Percentiles rank a stretch among this genome's conserved stretches.
Conservation (phyloP, 23 tunicate species). For the Oikopleura dioica region DNA sequence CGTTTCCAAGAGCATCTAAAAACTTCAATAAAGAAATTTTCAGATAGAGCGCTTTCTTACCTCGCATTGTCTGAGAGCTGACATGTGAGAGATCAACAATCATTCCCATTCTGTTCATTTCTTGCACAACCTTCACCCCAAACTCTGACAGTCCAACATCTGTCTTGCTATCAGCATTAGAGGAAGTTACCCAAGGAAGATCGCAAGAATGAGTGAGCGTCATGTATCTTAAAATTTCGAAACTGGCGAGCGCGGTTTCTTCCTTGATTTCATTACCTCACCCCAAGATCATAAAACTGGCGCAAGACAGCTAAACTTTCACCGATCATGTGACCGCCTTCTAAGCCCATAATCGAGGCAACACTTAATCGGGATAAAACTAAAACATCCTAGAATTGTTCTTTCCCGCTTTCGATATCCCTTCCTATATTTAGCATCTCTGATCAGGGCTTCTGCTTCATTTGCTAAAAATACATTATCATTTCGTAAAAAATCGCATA, state of each 20-base stretch:
- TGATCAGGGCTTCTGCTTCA: constrained; percentile 17
- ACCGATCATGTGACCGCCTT: constrained; percentile 82
- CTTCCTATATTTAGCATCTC: too few relatives aligned
- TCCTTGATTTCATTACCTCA: too few relatives aligned
- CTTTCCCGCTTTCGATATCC: too few relatives aligned
- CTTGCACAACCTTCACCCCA: constrained; percentile 23
- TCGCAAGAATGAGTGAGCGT: constrained; percentile 41
- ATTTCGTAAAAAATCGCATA: too few relatives aligned
- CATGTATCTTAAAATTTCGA: too few relatives aligned
- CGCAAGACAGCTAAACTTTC: constrained; percentile 31
- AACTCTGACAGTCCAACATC: constrained; percentile 20
- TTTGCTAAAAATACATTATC: too few relatives aligned
- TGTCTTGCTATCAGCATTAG: too few relatives aligned
- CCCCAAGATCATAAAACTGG: constrained; percentile 27
- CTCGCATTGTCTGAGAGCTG: constrained; percentile 24
- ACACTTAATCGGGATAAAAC: constrained; percentile 14
- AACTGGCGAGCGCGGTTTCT: too few relatives aligned
- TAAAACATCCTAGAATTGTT: too few relatives aligned
- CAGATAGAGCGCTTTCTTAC: too few relatives aligned
- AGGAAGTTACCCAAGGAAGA: constrained; percentile 30
- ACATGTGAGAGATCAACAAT: constrained; percentile 50
- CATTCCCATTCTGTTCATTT: constrained; percentile 69
- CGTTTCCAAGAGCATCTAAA: constrained; percentile 21
- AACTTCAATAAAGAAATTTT: too few relatives aligned
- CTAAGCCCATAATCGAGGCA: constrained; percentile 53